Conservation (phyloP, 2,888 invertebrate species). For the Lacanobia wlatinum region DNA sequence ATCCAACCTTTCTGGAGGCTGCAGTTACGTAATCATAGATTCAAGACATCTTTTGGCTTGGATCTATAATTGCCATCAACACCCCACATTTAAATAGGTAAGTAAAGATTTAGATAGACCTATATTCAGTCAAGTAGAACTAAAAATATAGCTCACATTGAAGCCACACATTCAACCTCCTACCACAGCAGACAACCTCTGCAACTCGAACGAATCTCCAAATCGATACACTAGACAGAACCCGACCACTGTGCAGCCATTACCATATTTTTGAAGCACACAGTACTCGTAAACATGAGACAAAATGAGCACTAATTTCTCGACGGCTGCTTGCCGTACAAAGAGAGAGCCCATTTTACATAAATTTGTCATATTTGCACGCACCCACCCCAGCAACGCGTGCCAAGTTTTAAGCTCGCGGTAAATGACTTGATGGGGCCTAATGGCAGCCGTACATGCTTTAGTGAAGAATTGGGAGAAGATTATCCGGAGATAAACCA, state of each 20-base stretch:
- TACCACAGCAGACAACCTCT: slow-evolving; percentile 42
- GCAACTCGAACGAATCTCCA: slow-evolving; percentile 65
- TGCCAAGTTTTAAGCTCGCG: slow-evolving; percentile 80
- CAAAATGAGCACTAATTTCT: slow-evolving; percentile 89
- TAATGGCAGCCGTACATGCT: slow-evolving; percentile 55
- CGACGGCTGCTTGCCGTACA: slow-evolving; percentile 74
- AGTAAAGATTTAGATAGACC: neutral
- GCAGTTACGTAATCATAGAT: neutral
- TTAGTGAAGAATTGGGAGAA: slow-evolving; percentile 36
- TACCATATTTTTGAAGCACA: slow-evolving; percentile 85
- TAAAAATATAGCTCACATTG: slow-evolving; percentile 13
- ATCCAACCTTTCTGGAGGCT: neutral
- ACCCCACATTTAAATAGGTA: neutral
- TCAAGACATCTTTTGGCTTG: too few species aligned
- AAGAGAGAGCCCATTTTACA: slow-evolving; percentile 83
- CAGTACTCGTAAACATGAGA: slow-evolving; percentile 85
- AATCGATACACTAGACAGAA: slow-evolving; percentile 79
- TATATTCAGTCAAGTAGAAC: slow-evolving; percentile 12
- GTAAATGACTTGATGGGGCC: slow-evolving; percentile 69
- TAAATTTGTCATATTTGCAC: slow-evolving; percentile 90
- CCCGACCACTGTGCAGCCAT: slow-evolving; percentile 74
- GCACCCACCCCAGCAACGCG: slow-evolving; percentile 73
- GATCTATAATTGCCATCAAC: too few species aligned
- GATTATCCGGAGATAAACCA: slow-evolving; percentile 30
- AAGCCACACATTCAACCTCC: slow-evolving; percentile 7